These are phyloP conservation scores for Goniozus legneri DNA, from an alignment of 1,140 invertebrate genomes.

Conservation along the genomic window DNA sequence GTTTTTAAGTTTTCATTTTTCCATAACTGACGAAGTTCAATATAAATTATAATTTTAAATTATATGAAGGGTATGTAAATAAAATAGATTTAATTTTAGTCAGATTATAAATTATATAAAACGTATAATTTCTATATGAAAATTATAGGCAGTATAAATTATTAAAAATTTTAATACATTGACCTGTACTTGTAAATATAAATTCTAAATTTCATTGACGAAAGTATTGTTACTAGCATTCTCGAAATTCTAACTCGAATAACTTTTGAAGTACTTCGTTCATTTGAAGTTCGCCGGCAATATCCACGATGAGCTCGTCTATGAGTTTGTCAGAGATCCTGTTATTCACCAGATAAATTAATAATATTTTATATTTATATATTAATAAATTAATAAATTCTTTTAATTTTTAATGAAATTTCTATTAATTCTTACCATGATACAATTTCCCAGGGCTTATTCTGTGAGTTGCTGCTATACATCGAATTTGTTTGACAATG, in stretches of 20 bases:
- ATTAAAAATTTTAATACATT: no score
- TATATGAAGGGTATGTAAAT: no score
- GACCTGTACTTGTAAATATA: no score
- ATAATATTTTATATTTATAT: constrained; percentile 4
- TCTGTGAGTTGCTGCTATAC: constrained; percentile 44
- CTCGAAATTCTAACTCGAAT: constrained; percentile 48
- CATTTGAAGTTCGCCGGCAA: constrained; percentile 46
- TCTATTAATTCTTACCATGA: constrained; percentile 36
- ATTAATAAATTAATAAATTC: background rate
- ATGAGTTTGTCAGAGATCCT: constrained; percentile 50
- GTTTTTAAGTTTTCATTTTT: no score
- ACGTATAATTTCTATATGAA: no score
- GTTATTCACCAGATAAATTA: constrained; percentile 1
- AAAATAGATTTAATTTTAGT: no score
- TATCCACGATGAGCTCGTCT: constrained; percentile 42
- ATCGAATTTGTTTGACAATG: constrained; percentile 35
- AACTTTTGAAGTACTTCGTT: constrained; percentile 42
- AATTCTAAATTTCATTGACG: no score
- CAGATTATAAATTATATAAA: no score
- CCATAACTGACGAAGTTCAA: no score
- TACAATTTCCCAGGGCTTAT: constrained; percentile 49
- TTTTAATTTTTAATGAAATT: constrained; percentile 5
- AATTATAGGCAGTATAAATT: no score
- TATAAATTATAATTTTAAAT: no score
- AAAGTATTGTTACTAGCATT: constrained; percentile 27